Evolutionary conservation across 2,113 vertebrate species (phyloP).

Genomic region (Neofelis nebulosa): DNA sequence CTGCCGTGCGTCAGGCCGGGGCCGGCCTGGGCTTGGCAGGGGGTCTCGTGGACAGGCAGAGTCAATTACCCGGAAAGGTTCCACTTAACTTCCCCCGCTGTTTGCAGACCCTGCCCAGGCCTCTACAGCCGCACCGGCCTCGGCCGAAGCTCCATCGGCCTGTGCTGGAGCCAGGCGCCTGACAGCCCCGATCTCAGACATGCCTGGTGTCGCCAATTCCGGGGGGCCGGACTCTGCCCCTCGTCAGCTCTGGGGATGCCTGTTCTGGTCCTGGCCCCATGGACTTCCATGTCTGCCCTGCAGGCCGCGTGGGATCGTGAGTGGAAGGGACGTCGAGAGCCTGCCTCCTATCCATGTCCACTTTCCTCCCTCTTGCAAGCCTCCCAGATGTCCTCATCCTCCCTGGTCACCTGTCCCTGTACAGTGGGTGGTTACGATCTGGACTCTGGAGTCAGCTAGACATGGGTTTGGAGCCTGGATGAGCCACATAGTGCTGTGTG

Average conservation of each 20-base stretch:
- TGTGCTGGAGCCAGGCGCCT: neutral
- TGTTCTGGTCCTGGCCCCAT: neutral
- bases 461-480: neutral
- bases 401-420: neutral
- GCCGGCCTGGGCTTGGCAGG: conserved; percentile 41
- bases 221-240: neutral
- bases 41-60: conserved; percentile 45
- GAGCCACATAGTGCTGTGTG: neutral
- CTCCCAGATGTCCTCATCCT: neutral
- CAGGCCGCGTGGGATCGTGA: neutral
- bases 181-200: neutral
- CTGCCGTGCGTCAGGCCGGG: neutral
- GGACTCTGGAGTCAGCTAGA: neutral
- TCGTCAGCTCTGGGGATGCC: neutral
- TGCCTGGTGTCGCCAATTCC: neutral
- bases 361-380: neutral
- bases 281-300: neutral
- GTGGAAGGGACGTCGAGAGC: neutral
- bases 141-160: neutral
- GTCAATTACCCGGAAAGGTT: conserved; percentile 52
- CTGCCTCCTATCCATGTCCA: neutral
- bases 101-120: neutral
- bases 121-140: neutral
- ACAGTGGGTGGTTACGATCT: neutral
- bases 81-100: conserved; percentile 71